These are phyloP conservation scores for Megamerina dolium DNA, from an alignment of 2,888 invertebrate genomes.

Conservation along the genomic window DNA sequence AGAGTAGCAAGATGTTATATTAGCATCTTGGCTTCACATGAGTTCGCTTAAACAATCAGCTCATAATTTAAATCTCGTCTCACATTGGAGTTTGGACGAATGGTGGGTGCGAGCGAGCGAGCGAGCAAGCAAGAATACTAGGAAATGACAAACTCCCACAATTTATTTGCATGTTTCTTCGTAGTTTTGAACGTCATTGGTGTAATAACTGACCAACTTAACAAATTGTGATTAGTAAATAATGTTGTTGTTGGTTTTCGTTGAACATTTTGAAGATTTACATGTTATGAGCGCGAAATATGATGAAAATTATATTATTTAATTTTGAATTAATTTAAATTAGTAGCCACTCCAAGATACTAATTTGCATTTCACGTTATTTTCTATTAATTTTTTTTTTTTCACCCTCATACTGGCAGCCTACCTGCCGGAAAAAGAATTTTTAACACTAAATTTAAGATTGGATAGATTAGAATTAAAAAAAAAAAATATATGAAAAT, in stretches of 20 bases:
- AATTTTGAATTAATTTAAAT: background rate
- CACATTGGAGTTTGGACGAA: no score
- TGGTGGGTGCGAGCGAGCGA: no score
- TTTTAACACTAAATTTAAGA: no score
- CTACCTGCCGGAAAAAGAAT: no score
- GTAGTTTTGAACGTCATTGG: slow-evolving; percentile 10
- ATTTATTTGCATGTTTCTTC: no score
- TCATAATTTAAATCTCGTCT: slow-evolving; percentile 28
- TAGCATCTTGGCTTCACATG: slow-evolving; percentile 26
- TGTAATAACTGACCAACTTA: slow-evolving; percentile 35
- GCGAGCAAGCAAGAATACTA: background rate
- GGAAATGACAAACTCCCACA: slow-evolving; percentile 5
- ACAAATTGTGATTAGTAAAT: slow-evolving; percentile 23
- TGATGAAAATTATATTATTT: background rate
- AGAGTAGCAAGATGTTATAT: background rate
- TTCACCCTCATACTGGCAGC: background rate
- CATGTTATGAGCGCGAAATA: no score
- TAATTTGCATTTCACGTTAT: background rate
- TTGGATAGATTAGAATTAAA: no score
- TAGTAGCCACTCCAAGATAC: background rate
- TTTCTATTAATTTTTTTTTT: slow-evolving; percentile 5
- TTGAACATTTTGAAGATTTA: background rate
- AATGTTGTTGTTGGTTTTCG: slow-evolving; percentile 16
- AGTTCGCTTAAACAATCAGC: slow-evolving; percentile 38
- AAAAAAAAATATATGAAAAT: no score